Conservation (phyloP, 2,888 invertebrate species). For the Tetramorium bicarinatum region DNA sequence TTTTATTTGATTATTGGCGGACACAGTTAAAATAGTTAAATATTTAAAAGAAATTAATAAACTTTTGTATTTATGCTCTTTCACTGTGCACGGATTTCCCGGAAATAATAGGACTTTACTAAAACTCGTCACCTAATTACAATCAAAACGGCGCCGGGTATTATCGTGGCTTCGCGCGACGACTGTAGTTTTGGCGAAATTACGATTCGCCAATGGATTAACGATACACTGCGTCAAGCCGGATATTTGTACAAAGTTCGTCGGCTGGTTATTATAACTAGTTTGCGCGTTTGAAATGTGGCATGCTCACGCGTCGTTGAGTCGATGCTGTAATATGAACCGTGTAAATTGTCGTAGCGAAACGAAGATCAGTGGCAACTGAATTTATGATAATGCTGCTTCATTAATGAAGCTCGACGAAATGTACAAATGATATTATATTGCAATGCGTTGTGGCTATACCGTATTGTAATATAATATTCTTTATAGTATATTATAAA, state of each 20-base stretch:
- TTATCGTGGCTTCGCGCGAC: slow-evolving; percentile 15
- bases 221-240: slow-evolving; percentile 14
- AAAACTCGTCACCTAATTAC: slow-evolving; percentile 10
- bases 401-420: slow-evolving; percentile 28
- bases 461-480: background rate
- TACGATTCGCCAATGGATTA: slow-evolving; percentile 42
- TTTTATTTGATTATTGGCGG: background rate
- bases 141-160: background rate
- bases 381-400: slow-evolving; percentile 18
- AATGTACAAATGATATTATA: slow-evolving; percentile 27
- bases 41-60: slow-evolving; percentile 10
- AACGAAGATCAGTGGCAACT: slow-evolving; percentile 44
- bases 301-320: slow-evolving; percentile 34
- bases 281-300: slow-evolving; percentile 51
- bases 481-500: background rate
- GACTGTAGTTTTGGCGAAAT: slow-evolving; percentile 24
- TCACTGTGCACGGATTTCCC: too few relatives aligned
- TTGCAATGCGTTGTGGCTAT: background rate
- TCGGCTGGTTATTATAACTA: slow-evolving; percentile 45
- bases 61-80: background rate
- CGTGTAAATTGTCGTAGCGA: slow-evolving; percentile 31
- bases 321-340: slow-evolving; percentile 23
- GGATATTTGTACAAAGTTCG: slow-evolving; percentile 45
- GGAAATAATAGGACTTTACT: background rate
- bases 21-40: background rate